Base-by-base conservation (phyloP, 2,888 invertebrate species). In the Euphydryas editha region DNA sequence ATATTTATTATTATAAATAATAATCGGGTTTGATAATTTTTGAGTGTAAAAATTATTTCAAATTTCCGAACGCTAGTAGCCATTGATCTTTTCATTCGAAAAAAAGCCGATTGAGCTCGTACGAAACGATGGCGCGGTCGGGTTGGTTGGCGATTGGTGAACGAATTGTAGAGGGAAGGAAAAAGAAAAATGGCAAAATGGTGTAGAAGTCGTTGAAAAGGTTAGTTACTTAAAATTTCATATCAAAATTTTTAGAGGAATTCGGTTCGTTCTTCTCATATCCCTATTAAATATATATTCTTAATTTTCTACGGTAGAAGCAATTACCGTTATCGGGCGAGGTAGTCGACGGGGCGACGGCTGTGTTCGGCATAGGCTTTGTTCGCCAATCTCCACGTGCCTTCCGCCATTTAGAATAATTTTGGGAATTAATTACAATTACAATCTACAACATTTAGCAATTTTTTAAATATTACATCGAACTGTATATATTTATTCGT, bases 331-430 rank as follows among this genome's bases (percentile, higher is more conserved):
- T 80, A 84, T 81, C 83, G 82, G 76, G 80, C 76, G 77, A 80
- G 80, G 77, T 74, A 76, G 75, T 67, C 75, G 75, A 77, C 78
- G 73, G 76, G 77, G 78, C 76, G 79, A 76, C 81, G 78, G 75
- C 81, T 80, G 82, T 78, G 81, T 81, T 80, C 82, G 84, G 84
- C 82, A 81, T 81, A 85, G 85, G 92, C 92, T 93, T 93, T 92
- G 92, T 93, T 92, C 92, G 81, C 77, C 80, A 81, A 84, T 86
- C 87, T 92, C 92, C 93, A 93, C 93, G 93, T 93, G 93, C 92
- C 90, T 84, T 88, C 90, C 91, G 90, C 90, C 89, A 90, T 90
- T 91, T 88, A 81, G 73, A 74, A 71, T 76, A 67, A 69, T 76
- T 78, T 76, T 75, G 72, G 72, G 65, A 72, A 62, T 72, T 72